Percentiles rank a stretch among this genome's conserved stretches.
Evolutionary conservation across 2,888 invertebrate genomes (phyloP).

Genomic region (Orthonevra nobilis): DNA sequence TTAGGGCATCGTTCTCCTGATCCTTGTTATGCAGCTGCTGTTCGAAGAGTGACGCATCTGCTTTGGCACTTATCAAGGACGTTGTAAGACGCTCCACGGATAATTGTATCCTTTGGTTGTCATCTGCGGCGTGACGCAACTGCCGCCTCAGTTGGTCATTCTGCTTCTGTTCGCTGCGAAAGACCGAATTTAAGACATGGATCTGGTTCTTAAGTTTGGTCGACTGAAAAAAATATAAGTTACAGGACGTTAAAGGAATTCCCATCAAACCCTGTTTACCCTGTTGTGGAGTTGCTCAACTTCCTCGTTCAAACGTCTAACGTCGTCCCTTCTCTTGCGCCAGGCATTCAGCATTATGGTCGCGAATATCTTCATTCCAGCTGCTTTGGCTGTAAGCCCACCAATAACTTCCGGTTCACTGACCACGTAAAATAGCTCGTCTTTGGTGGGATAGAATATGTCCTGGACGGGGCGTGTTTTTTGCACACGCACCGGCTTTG

Average conservation of each 20-base stretch:
- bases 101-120: slow-evolving; percentile 70
- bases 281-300: slow-evolving; percentile 71
- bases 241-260: neutral
- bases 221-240: slow-evolving; percentile 67
- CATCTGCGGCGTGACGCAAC: slow-evolving; percentile 72
- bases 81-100: slow-evolving; percentile 73
- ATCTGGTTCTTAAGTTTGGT: slow-evolving; percentile 74
- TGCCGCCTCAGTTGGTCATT: slow-evolving; percentile 75
- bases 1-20: slow-evolving; percentile 72
- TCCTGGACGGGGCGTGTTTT: neutral
- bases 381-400: slow-evolving; percentile 72
- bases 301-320: slow-evolving; percentile 71
- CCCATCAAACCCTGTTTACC: too few species aligned
- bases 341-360: slow-evolving; percentile 76
- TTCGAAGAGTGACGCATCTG: slow-evolving; percentile 71
- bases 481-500: slow-evolving; percentile 5
- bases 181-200: slow-evolving; percentile 74
- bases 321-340: slow-evolving; percentile 76
- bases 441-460: slow-evolving; percentile 12
- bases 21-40: slow-evolving; percentile 72
- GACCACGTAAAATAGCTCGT: slow-evolving; percentile 33
- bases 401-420: slow-evolving; percentile 29
- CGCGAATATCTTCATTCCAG: slow-evolving; percentile 75
- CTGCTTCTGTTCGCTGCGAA: slow-evolving; percentile 76
- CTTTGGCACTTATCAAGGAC: slow-evolving; percentile 72